phyloP scores from a whole-genome alignment of 1,140 invertebrate genomes.

The Rhagoletis zephyria region DNA sequence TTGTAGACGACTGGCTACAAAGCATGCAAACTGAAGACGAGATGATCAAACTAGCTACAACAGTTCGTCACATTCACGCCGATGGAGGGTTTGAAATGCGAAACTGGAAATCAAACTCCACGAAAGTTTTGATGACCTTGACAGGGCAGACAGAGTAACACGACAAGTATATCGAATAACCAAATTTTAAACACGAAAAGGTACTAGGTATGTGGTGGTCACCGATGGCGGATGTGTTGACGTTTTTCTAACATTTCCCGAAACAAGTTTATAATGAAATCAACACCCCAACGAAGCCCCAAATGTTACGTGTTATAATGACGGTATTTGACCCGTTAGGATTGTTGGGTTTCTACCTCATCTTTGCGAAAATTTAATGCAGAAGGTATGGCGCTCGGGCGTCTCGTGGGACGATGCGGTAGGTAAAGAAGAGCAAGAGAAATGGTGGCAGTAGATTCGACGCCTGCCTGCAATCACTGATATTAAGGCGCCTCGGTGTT shows the following conservation, averaged over 20 bases:
- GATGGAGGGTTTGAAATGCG: conserved; percentile 59
- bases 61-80: conserved; percentile 60
- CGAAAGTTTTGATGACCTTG: neutral
- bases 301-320: conserved; percentile 59
- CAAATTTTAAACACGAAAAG: conserved; percentile 31
- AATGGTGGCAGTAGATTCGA: conserved; percentile 52
- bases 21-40: neutral
- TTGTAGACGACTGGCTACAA: neutral
- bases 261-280: neutral
- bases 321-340: conserved; percentile 67
- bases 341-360: conserved; percentile 60
- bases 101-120: conserved; percentile 54
- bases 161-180: neutral
- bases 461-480: conserved; percentile 1
- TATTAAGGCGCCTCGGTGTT: conserved; percentile 26
- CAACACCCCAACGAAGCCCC: conserved; percentile 44
- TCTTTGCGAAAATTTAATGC: conserved; percentile 64
- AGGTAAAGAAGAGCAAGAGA: neutral
- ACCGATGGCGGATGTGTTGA: neutral
- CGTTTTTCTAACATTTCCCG: conserved; percentile 27
- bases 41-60: conserved; percentile 50
- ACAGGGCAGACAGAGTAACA: neutral
- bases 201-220: conserved; percentile 55
- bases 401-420: conserved; percentile 63
- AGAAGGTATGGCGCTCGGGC: conserved; percentile 61